Evolutionary conservation across 2,888 invertebrate genomes (phyloP).

Genomic region (Caenorhabditis becei): DNA sequence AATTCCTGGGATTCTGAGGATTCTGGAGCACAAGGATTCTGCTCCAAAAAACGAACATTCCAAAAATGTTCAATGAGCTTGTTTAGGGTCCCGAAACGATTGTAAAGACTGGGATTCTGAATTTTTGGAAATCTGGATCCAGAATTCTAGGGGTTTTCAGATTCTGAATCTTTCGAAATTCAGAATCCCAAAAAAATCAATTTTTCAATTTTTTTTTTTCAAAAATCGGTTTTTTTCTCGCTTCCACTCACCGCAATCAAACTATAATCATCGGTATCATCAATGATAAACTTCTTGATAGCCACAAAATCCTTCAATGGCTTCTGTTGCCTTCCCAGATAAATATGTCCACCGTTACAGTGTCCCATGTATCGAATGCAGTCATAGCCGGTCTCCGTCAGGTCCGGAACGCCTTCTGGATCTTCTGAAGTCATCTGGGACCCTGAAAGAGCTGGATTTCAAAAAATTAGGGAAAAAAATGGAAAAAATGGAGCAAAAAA

Average conservation of each 20-base stretch:
- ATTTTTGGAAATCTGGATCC: too few species aligned
- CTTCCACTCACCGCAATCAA: slow-evolving; percentile 55
- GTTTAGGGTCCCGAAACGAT: too few species aligned
- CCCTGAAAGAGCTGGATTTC: not conserved
- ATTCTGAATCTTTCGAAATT: too few species aligned
- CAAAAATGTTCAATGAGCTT: too few species aligned
- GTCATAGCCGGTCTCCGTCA: slow-evolving; percentile 35
- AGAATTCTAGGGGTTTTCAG: too few species aligned
- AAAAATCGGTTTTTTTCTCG: too few species aligned
- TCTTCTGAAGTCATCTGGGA: not conserved
- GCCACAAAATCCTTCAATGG: slow-evolving; percentile 35
- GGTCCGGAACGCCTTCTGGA: slow-evolving; percentile 38
- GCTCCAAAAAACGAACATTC: too few species aligned
- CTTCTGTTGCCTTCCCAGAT: slow-evolving; percentile 30
- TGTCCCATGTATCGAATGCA: slow-evolving; percentile 50
- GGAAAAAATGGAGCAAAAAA: not conserved
- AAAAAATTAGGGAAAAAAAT: not conserved
- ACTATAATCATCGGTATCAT: slow-evolving; percentile 48
- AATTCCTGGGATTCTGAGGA: too few species aligned
- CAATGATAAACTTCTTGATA: slow-evolving; percentile 51
- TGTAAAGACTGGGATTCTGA: too few species aligned
- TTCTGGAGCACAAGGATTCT: too few species aligned
- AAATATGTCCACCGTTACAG: slow-evolving; percentile 46
- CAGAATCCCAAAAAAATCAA: too few species aligned
- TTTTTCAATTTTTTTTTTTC: too few species aligned